A percentile compares a stretch with the other conserved stretches of the same genome.
phyloP scores from a whole-genome alignment of 2,113 vertebrate species.

The Choloepus hoffmanni region DNA sequence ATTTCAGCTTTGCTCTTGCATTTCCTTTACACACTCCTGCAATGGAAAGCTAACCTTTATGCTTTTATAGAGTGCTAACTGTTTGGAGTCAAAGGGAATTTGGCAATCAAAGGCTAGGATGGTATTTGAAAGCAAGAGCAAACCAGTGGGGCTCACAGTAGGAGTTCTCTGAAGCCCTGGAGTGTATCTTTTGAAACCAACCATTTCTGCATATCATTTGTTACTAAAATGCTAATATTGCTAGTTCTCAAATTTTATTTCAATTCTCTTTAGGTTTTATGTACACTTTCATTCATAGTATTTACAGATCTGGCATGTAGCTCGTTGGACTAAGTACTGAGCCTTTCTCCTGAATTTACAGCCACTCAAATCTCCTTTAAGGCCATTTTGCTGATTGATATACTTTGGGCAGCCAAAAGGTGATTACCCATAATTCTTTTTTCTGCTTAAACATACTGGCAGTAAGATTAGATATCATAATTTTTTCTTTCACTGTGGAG shows the following conservation, averaged over 20 bases:
- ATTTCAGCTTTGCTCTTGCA: conserved; percentile 73
- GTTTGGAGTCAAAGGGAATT: conserved; percentile 77
- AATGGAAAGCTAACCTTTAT: conserved; percentile 81
- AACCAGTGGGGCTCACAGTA: conserved; percentile 17
- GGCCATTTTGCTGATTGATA: background rate
- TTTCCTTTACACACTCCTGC: conserved; percentile 71
- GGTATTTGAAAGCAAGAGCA: conserved; percentile 82
- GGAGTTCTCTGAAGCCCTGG: conserved; percentile 44
- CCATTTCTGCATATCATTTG: conserved; percentile 60
- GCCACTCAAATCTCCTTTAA: background rate
- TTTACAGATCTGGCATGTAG: background rate
- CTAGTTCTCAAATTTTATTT: background rate
- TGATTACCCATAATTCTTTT: background rate
- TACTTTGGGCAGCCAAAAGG: background rate
- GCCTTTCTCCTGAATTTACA: conserved; percentile 10
- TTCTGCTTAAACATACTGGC: background rate
- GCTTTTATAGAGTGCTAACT: conserved; percentile 78
- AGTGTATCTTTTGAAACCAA: conserved; percentile 50
- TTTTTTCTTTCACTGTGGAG: background rate
- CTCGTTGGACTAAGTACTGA: background rate
- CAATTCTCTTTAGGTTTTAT: background rate
- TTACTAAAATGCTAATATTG: conserved; percentile 65
- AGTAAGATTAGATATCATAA: background rate
- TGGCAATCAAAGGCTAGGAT: conserved; percentile 76
- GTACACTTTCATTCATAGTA: background rate